phyloP scores from a whole-genome alignment of 2,888 invertebrate species.

The Philhelius pedissequus region DNA sequence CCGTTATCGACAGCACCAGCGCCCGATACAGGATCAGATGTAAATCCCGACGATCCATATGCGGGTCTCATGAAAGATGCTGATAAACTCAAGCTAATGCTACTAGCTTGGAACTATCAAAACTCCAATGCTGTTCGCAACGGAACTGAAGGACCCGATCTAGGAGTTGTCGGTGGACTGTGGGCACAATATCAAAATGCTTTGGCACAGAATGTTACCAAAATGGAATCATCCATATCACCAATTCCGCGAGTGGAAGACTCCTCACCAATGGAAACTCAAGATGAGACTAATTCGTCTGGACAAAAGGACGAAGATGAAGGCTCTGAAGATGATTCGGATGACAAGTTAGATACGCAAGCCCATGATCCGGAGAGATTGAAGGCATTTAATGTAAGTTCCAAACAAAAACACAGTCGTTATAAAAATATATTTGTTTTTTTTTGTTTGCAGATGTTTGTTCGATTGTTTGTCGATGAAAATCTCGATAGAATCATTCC shows the following conservation, averaged over 20 bases:
- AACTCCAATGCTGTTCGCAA: slow-evolving; percentile 86
- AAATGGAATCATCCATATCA: slow-evolving; percentile 78
- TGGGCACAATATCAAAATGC: slow-evolving; percentile 93
- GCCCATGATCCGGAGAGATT: slow-evolving; percentile 95
- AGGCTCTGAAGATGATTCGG: slow-evolving; percentile 90
- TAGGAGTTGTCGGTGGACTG: slow-evolving; percentile 84
- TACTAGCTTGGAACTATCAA: slow-evolving; percentile 93
- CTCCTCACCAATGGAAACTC: slow-evolving; percentile 81
- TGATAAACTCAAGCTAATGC: slow-evolving; percentile 92
- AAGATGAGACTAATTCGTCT: slow-evolving; percentile 93
- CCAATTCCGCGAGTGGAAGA: slow-evolving; percentile 81
- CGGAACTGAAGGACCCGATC: slow-evolving; percentile 79
- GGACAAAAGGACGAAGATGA: slow-evolving; percentile 93
- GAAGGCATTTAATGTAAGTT: slow-evolving; percentile 95
- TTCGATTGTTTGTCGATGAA: slow-evolving; percentile 97
- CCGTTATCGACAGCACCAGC: slow-evolving; percentile 71
- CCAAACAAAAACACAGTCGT: not conserved
- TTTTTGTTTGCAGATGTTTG: slow-evolving; percentile 90
- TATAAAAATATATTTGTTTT: not conserved
- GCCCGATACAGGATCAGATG: slow-evolving; percentile 59
- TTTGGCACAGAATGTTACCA: slow-evolving; percentile 84
- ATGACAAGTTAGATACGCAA: slow-evolving; percentile 93
- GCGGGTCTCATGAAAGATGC: slow-evolving; percentile 85
- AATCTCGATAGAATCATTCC: slow-evolving; percentile 97
- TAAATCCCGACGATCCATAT: slow-evolving; percentile 74